Evolutionary conservation across 2,113 vertebrate species (phyloP), one percentile per base, ranked within the genome.

Genomic region (Lophotis ruficrista): DNA sequence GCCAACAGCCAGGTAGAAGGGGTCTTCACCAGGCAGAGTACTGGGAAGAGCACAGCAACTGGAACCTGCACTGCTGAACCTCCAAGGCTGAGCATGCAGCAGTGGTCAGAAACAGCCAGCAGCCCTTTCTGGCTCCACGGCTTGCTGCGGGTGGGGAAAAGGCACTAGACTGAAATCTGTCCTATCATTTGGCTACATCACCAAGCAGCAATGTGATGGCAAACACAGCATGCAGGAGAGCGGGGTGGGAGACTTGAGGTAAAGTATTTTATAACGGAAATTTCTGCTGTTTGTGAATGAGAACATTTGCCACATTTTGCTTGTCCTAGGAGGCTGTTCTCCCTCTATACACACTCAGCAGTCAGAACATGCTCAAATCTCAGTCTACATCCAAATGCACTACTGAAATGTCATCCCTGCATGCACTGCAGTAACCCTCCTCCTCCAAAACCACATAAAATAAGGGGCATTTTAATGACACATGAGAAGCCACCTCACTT

Each of bases 111-210:
- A 38, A 7, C 9, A 9, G 64, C 7, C 4, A 37, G 43, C n/a
- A 84, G 45, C 33, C 45, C 28, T 14, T 73, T 37, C 31, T 25
- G 30, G 41, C 48, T 23, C 35, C 30, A 4, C 47, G 12, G 41
- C 30, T 31, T 10, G 45, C 69, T 53, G 18, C 0, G 0, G 7
- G 19, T 8, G 30, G 45, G 64, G 54, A 68, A 38, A 21, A 16
- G 56, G 70, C 5, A n/a, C 1, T 1, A 18, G n/a, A 6, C 35
- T 53, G 51, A 58, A 86, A 66, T 10, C 70, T 16, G 12, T 51
- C 33, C 38, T 23, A 12, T 12, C 20, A 3, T 12, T 12, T 6
- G 19, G 45, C 35, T 35, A 0, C 2, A 35, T 25, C 86, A 57
- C 62, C 43, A 27, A 27, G 30, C 72, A 72, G 33, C 12, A 13